Evolutionary conservation across 2,113 vertebrate genomes (phyloP).

Genomic region (Bolborhynchus lineola): DNA sequence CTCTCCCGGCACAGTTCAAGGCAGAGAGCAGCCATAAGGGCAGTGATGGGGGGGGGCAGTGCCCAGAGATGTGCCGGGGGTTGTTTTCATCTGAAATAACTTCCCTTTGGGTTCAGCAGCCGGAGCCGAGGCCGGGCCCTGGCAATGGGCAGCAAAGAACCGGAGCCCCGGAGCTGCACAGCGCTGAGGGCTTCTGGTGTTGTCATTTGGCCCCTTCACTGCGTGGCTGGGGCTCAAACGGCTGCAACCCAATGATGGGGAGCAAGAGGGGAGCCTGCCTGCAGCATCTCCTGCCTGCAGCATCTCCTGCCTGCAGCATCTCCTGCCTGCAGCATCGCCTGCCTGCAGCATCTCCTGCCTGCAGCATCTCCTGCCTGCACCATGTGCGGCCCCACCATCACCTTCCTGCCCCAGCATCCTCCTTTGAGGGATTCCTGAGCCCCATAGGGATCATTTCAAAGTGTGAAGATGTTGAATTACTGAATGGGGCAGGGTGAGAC

Average conservation of each 20-base stretch:
- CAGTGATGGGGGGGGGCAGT: not conserved
- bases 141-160: not conserved
- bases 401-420: not conserved
- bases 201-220: not conserved
- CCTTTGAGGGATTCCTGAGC: not conserved
- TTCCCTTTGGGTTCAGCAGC: not conserved
- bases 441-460: not conserved
- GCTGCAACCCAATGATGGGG: no score
- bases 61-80: not conserved
- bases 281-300: not conserved
- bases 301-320: not conserved
- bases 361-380: not conserved
- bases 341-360: not conserved
- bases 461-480: not conserved
- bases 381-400: not conserved
- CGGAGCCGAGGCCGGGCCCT: not conserved
- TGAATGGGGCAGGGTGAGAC: not conserved
- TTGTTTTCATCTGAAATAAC: conserved; percentile 9
- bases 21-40: not conserved
- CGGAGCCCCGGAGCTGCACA: not conserved
- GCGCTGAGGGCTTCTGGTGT: not conserved
- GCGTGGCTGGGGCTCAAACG: not conserved
- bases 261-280: not conserved
- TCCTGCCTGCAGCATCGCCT: not conserved
- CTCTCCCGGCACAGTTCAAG: not conserved